Evolutionary conservation across 2,113 vertebrate genomes (phyloP).

Genomic region (Ranitomeya variabilis): DNA sequence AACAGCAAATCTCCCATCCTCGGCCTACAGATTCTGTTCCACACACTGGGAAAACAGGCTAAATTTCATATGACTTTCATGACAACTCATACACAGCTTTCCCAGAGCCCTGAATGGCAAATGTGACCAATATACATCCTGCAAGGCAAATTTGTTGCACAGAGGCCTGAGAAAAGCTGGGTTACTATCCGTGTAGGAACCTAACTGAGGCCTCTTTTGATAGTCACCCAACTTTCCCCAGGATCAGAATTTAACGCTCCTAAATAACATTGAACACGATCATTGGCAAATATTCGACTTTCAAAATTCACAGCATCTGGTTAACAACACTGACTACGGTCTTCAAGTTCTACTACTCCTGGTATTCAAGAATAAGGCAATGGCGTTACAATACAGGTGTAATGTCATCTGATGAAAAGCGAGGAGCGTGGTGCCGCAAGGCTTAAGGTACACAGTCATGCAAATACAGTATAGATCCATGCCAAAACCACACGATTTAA

Average conservation of each 20-base stretch:
- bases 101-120: neutral
- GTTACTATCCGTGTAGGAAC: too few relatives aligned
- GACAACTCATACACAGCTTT: neutral
- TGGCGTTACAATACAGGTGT: neutral
- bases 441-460: neutral
- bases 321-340: neutral
- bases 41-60: too few relatives aligned
- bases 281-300: neutral
- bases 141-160: too few relatives aligned
- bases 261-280: neutral
- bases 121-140: neutral
- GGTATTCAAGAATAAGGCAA: neutral
- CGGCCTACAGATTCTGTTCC: too few relatives aligned
- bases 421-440: neutral
- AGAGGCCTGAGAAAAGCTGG: too few relatives aligned
- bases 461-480: neutral
- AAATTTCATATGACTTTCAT: too few relatives aligned
- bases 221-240: neutral
- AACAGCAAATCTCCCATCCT: neutral
- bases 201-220: neutral
- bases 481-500: neutral
- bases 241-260: neutral
- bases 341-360: neutral
- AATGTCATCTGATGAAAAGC: neutral
- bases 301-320: neutral